Base-by-base conservation (phyloP, 2,888 invertebrate genomes). In the Acrobasis repandana region DNA sequence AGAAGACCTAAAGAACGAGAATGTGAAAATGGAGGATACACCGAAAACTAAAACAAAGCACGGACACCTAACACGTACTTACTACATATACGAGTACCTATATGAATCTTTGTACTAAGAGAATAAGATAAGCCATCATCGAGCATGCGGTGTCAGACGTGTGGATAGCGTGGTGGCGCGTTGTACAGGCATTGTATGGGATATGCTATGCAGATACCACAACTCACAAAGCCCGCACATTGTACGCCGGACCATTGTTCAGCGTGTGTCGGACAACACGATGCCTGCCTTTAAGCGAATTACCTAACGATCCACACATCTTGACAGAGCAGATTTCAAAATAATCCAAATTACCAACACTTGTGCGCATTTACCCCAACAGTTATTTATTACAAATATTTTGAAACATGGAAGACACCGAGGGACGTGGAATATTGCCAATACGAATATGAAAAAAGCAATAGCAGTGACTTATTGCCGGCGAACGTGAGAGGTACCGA, bases 161-260 rank as follows among this genome's bases (percentile, higher is more conserved):
- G 68, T 64, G 65, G 60, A 49, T 63, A 61, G 66, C 65, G 64
- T 66, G 72, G 72, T 69, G 65, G 77, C 75, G 78, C 82, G 52
- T 49, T 50, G 58, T 82, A 79, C 80, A 68, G 67, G 75, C 75
- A 77, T 81, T 80, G 79, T 83, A 72, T 61, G 71, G 76, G 69
- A 79, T 73, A 73, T 76, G 70, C 72, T 78, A 80, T 80, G 71
- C 75, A 72, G 83, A 83, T 86, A 83, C 79, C 77, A 74, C 73
- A 74, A 74, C 76, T 81, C 82, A 88, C 85, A 88, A 88, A 85
- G 85, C 83, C 82, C 75, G 82, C 79, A 88, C 88, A 87, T 83
- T 86, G 81, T 80, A 77, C 72, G 74, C 73, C 74, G 71, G 75
- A 69, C 83, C 74, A 87, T 90, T 90, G 88, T 90, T 82, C 81